Conservation (phyloP, 35 echinoderm and acorn worm species). For the Ptychodera flava region DNA sequence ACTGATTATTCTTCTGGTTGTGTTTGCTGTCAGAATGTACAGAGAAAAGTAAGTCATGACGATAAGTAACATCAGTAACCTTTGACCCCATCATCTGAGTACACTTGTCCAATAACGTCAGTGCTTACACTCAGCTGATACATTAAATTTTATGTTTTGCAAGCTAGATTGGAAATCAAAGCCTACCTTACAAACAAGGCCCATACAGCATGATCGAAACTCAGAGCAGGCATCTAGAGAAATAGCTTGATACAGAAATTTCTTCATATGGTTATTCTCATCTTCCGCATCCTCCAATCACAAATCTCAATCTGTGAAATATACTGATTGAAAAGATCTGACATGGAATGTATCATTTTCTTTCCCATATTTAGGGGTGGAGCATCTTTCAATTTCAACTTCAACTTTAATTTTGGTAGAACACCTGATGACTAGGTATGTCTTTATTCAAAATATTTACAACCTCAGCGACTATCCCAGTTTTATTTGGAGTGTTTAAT, state of each 20-base stretch:
- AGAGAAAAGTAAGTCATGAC: too few species aligned
- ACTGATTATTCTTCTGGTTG: not conserved
- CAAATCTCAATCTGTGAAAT: not conserved
- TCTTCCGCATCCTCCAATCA: not conserved
- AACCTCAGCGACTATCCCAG: too few species aligned
- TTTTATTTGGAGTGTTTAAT: too few species aligned
- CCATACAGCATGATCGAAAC: not conserved
- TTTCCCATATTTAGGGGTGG: not conserved
- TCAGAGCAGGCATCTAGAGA: not conserved
- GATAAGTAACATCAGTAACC: not conserved
- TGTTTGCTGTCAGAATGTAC: not conserved
- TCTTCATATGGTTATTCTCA: not conserved
- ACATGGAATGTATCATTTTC: too few species aligned
- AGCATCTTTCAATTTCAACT: not conserved
- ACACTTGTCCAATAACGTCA: too few species aligned
- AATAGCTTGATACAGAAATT: not conserved
- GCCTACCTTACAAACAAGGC: too few species aligned
- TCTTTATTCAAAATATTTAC: too few species aligned
- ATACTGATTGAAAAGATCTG: not conserved
- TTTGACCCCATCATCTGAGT: not conserved
- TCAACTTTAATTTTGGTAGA: not conserved
- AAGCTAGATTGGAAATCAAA: too few species aligned
- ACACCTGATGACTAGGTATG: not conserved
- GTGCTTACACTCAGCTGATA: too few species aligned
- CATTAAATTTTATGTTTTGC: not conserved